Evolutionary conservation across 2,888 invertebrate species (phyloP).

Genomic region (Pristionchus mayeri): DNA sequence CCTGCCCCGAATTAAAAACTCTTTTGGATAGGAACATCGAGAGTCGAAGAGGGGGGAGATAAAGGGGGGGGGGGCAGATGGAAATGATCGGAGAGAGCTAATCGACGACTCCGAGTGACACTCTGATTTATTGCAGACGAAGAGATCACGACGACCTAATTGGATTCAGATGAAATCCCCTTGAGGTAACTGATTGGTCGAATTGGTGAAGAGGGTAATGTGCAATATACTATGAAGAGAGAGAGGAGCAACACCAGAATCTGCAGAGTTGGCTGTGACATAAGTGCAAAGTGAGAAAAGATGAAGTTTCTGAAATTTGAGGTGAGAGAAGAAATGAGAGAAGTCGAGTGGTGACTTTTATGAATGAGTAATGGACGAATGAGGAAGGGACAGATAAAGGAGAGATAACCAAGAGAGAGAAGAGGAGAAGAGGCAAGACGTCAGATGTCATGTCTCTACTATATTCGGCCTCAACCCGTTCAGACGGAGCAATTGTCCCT

Average conservation of each 20-base stretch:
- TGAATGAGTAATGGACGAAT: not conserved
- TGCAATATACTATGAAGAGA: not conserved
- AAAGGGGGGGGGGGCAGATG: no score
- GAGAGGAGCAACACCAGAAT: not conserved
- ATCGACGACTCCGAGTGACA: not conserved
- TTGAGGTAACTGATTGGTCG: no score
- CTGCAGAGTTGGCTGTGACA: not conserved
- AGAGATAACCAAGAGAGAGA: not conserved
- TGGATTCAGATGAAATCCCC: not conserved
- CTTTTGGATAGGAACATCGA: not conserved
- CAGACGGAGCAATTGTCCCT: not conserved
- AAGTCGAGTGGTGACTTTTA: not conserved
- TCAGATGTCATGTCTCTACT: not conserved
- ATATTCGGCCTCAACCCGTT: not conserved
- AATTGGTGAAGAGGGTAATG: not conserved
- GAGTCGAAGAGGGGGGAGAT: not conserved
- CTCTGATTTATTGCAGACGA: conserved; percentile 5
- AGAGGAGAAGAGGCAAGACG: not conserved
- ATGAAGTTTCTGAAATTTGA: not conserved
- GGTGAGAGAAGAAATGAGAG: conserved; percentile 8
- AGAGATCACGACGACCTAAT: not conserved
- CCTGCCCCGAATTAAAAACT: no score
- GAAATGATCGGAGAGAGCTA: not conserved
- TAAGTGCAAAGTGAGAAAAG: not conserved
- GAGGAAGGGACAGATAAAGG: conserved; percentile 12